phyloP scores from a whole-genome alignment of 35 echinoderm and acorn worm species.

The Lytechinus pictus region DNA sequence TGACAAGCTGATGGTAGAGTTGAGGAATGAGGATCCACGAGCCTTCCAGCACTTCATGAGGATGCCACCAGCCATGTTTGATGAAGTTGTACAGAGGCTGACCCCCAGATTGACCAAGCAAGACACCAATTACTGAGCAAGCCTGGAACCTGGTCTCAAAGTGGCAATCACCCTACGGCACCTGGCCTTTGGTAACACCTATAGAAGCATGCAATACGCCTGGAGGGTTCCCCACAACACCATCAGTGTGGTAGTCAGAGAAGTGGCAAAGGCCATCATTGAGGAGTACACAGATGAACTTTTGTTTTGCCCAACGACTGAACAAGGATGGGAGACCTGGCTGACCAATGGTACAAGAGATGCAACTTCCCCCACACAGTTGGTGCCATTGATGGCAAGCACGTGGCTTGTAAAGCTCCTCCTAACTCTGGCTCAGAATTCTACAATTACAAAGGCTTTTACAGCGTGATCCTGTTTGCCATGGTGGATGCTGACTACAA shows the following conservation, averaged over 20 bases:
- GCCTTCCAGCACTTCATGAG: conserved; percentile 60
- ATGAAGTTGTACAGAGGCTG: conserved; percentile 53
- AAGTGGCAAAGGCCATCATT: conserved; percentile 63
- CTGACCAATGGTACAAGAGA: conserved; percentile 42
- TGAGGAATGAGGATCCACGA: conserved; percentile 46
- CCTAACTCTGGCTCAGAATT: conserved; percentile 29
- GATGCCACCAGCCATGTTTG: conserved; percentile 66
- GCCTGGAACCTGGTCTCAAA: conserved; percentile 52
- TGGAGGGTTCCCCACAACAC: conserved; percentile 63
- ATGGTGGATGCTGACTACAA: conserved; percentile 60
- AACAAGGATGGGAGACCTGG: conserved; percentile 28
- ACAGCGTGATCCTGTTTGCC: conserved; percentile 49
- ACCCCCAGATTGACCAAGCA: conserved; percentile 31
- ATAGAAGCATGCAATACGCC: conserved; percentile 55
- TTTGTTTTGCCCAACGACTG: conserved; percentile 49
- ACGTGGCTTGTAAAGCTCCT: conserved; percentile 57
- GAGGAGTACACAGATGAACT: conserved; percentile 68
- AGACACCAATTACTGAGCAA: background rate
- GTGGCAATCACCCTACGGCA: conserved; percentile 57
- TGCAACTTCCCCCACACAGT: conserved; percentile 82
- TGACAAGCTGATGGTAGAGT: conserved; percentile 51
- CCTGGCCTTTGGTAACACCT: conserved; percentile 57
- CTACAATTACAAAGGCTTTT: conserved; percentile 58
- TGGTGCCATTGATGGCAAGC: conserved; percentile 76
- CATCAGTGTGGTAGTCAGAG: conserved; percentile 42